Base-by-base conservation (phyloP, 2,797 vertebrate genomes). In the Trichosurus vulpecula region DNA sequence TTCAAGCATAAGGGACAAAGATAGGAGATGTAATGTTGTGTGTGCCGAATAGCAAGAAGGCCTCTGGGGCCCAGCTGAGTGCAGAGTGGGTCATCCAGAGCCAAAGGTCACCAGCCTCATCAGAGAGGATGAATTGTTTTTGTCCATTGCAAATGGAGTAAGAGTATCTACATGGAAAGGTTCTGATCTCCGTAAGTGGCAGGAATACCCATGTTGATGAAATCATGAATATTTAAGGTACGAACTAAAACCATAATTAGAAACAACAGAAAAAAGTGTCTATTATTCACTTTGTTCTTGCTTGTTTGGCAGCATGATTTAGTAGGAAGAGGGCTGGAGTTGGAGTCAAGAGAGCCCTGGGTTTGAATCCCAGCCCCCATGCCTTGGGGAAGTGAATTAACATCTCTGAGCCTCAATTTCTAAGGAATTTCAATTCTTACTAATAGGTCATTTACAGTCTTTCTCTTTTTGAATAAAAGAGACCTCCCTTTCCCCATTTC, bases 371-470 rank as follows among this genome's bases (percentile, higher is more conserved):
- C 22, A 74, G n/a, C 3, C 22, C n/a, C 6, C 5, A 47, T 4
- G 81, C 41, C n/a, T 47, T 81, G n/a, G 41, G n/a, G 6, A 41
- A 81, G 41, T 81, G n/a, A 81, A 47, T 81, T 47, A 81, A 47
- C 74, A 47, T 81, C 55, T 95, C 13, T 57, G 9, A 89, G 94
- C 94, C 92, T 93, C 87, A 61, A 92, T 97, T 97, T 92, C 54
- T 90, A 47, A 87, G 54, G 41, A 61, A 53, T 12, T 13, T 52
- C 31, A 35, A 56, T 97, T 56, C 52, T 55, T 12, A 31, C 22
- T 2, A 0, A 57, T 13, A 97, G 91, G 74, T 96, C 61, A 96
- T 97, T 94, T 95, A 58, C 92, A 96, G 97, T 92, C 0, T 0
- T 74, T 96, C 92, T 97, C 95, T 97, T 96, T 54, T 54, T 66